Evolutionary conservation across 1,140 invertebrate genomes (phyloP), one percentile per base, ranked within the genome.

Genomic region (Adoxophyes honmai): DNA sequence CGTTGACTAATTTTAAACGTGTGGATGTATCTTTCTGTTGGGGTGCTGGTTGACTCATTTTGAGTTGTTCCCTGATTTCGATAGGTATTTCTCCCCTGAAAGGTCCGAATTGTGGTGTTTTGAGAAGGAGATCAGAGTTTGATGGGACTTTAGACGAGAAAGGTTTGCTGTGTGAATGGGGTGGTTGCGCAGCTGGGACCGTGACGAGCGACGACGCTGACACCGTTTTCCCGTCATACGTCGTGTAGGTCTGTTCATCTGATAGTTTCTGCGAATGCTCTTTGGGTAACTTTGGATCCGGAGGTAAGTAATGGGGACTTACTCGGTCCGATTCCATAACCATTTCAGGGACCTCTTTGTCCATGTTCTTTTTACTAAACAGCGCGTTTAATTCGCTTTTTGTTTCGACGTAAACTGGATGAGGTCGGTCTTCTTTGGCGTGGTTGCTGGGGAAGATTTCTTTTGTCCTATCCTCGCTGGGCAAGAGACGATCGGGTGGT

Each of bases 171-270:
- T 66, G 70, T 16, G 60, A 48, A 60, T 75, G 34, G 13, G 4
- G 15, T 2, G 1, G 58, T 73, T 55, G 88, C 90, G 89, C 87
- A 6, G 92, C 89, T 52, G 91, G 89, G 0, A 91, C 84, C 39
- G 90, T 90, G 0, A 93, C 91, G 7, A 94, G 71, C 8, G 90
- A 91, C 7, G 90, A 88, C 39, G 93, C 93, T 2, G 93, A 91
- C 4, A 95, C 90, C 13, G 90, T 91, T 73, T 94, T 94, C 0
- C 94, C 94, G 66, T 95, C 94, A 62, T 93, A 95, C 5, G 94
- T 92, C 7, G 94, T 91, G 14, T 94, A 90, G 0, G 92, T 86
- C 63, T 91, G 34, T 85, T 91, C 52, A 68, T 75, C 48, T 74
- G 88, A 61, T 78, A 89, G 15, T 73, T 81, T 73, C 73, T 86